Conservation (phyloP, 2,113 vertebrate species). For the Xiphophorus hellerii region DNA sequence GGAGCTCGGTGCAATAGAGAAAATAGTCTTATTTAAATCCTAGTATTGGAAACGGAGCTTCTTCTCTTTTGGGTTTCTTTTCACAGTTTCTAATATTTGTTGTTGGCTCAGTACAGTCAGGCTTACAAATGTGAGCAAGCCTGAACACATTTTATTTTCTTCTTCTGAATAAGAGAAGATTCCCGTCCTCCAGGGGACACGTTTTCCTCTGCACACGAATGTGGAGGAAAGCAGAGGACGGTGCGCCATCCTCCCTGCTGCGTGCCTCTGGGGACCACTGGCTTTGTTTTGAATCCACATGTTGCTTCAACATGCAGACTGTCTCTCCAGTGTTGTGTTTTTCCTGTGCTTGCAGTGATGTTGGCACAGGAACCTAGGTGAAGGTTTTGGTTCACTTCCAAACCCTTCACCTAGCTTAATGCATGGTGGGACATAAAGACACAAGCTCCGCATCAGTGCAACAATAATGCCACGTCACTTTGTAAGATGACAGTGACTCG, state of each 20-base stretch:
- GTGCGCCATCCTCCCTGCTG: not conserved
- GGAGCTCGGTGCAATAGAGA: not conserved
- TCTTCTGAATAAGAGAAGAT: not conserved
- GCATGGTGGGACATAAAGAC: not conserved
- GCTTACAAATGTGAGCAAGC: not conserved
- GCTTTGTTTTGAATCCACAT: not conserved
- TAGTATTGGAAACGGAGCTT: not conserved
- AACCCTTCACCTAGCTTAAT: not conserved
- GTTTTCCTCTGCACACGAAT: not conserved
- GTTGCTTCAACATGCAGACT: not conserved
- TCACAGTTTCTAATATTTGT: not conserved
- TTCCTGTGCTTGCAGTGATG: not conserved
- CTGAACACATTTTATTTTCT: not conserved
- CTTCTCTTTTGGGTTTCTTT: not conserved
- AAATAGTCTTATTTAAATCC: not conserved
- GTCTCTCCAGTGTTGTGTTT: not conserved
- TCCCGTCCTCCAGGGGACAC: not conserved
- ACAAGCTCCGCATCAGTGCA: not conserved
- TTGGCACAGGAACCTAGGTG: not conserved
- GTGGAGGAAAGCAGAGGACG: not conserved
- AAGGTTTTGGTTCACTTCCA: not conserved
- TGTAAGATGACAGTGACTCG: not conserved
- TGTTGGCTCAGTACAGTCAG: not conserved
- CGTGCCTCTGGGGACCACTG: not conserved
- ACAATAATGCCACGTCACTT: not conserved